Percentiles rank a stretch among this genome's conserved stretches.
phyloP scores from a whole-genome alignment of 2,797 vertebrate genomes.

The Cyclopterus lumpus region DNA sequence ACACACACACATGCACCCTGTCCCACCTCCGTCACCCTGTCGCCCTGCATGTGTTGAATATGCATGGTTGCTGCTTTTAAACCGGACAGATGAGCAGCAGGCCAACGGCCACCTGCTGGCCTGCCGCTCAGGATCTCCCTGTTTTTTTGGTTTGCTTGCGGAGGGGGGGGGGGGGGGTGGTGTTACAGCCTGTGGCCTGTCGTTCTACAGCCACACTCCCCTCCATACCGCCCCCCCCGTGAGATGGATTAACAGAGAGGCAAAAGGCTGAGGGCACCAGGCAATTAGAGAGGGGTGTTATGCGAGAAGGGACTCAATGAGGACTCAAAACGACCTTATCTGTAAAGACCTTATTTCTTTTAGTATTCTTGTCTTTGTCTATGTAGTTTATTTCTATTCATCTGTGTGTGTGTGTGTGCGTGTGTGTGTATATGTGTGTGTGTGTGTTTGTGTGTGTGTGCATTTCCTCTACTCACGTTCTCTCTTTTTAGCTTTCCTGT shows the following conservation, averaged over 20 bases:
- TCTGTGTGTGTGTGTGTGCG: neutral
- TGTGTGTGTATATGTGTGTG: neutral
- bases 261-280: slow-evolving; percentile 58
- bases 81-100: slow-evolving; percentile 71
- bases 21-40: slow-evolving; percentile 42
- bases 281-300: slow-evolving; percentile 63
- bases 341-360: slow-evolving; percentile 25
- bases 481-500: slow-evolving; percentile 19
- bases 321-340: slow-evolving; percentile 42
- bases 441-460: neutral
- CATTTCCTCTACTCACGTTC: neutral
- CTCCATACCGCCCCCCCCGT: slow-evolving; percentile 31
- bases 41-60: slow-evolving; percentile 64
- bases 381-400: slow-evolving; percentile 10
- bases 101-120: slow-evolving; percentile 71
- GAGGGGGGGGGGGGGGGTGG: slow-evolving; percentile 33
- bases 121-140: slow-evolving; percentile 53
- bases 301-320: slow-evolving; percentile 29
- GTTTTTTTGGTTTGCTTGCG: neutral
- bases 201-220: slow-evolving; percentile 29
- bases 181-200: slow-evolving; percentile 54
- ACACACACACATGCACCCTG: slow-evolving; percentile 21
- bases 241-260: slow-evolving; percentile 60
- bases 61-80: slow-evolving; percentile 66
- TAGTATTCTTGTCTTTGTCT: slow-evolving; percentile 1